Percentiles rank a stretch among this genome's conserved stretches.
Conservation (phyloP, 2,113 vertebrate genomes). For the Connochaetes taurinus region DNA sequence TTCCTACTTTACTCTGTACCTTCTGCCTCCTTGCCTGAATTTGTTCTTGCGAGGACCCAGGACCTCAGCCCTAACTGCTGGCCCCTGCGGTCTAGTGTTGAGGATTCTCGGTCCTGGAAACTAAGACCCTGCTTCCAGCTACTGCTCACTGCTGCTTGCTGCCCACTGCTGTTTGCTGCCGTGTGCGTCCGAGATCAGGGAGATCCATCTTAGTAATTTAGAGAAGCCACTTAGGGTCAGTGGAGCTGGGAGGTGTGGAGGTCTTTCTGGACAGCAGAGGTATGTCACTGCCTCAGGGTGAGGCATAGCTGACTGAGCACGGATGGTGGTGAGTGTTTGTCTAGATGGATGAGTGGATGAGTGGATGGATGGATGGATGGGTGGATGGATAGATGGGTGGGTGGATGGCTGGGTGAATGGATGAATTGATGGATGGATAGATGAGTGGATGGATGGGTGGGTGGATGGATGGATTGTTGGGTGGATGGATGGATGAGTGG, state of each 20-base stretch:
- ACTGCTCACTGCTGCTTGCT: not conserved
- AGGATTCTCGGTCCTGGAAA: not conserved
- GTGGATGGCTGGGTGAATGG: rapidly evolving
- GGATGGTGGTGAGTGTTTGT: not conserved
- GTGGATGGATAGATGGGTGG: rapidly evolving
- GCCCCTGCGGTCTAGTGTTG: not conserved
- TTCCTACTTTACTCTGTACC: not conserved
- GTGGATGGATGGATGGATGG: rapidly evolving
- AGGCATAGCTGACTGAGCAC: not conserved
- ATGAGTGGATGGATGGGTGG: rapidly evolving
- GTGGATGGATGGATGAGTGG: rapidly evolving
- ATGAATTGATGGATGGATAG: rapidly evolving
- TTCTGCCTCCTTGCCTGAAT: not conserved
- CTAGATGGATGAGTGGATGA: rapidly evolving
- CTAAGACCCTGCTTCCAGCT: not conserved
- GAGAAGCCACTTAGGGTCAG: not conserved
- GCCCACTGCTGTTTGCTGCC: not conserved
- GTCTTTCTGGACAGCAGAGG: not conserved
- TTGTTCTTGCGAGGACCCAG: not conserved
- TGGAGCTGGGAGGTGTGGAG: rapidly evolving
- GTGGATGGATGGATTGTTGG: rapidly evolving
- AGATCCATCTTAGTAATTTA: not conserved
- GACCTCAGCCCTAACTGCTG: not conserved
- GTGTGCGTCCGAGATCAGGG: not conserved
- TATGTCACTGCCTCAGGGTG: rapidly evolving